These are phyloP conservation scores for Phodopus roborovskii DNA, from an alignment of 2,113 vertebrate genomes.

Conservation along the genomic window DNA sequence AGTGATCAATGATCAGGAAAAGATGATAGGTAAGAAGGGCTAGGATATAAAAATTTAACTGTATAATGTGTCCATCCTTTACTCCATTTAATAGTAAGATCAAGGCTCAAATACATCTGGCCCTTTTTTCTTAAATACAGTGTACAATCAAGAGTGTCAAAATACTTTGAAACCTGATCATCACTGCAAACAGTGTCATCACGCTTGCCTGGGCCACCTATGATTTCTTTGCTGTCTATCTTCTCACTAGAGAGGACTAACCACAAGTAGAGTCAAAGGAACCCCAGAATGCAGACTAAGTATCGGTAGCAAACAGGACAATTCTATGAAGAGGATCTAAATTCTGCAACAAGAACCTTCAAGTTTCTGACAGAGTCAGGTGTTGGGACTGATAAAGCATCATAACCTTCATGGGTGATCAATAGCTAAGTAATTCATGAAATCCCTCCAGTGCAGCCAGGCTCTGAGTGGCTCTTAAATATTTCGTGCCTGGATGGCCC, in stretches of 20 bases:
- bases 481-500: not conserved
- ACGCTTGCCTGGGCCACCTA: not conserved
- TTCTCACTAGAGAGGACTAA: not conserved
- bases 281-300: conserved; percentile 1
- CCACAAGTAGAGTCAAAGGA: not conserved
- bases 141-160: not conserved
- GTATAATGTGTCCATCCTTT: not conserved
- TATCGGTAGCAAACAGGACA: not conserved
- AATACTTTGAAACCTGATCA: not conserved
- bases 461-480: not conserved
- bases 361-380: not conserved
- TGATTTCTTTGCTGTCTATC: not conserved
- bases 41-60: not conserved
- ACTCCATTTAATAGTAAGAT: not conserved
- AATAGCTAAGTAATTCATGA: conserved; percentile 34
- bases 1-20: not conserved
- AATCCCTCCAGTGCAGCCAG: not conserved
- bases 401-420: not conserved
- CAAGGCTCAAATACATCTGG: not conserved
- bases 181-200: not conserved
- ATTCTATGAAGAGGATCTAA: not conserved
- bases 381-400: not conserved
- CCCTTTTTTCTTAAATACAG: not conserved
- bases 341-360: not conserved
- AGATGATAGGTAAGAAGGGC: not conserved